A percentile compares a stretch with the other conserved stretches of the same genome.
phyloP scores from a whole-genome alignment of 1,140 invertebrate species.

The Drosophila willistoni region DNA sequence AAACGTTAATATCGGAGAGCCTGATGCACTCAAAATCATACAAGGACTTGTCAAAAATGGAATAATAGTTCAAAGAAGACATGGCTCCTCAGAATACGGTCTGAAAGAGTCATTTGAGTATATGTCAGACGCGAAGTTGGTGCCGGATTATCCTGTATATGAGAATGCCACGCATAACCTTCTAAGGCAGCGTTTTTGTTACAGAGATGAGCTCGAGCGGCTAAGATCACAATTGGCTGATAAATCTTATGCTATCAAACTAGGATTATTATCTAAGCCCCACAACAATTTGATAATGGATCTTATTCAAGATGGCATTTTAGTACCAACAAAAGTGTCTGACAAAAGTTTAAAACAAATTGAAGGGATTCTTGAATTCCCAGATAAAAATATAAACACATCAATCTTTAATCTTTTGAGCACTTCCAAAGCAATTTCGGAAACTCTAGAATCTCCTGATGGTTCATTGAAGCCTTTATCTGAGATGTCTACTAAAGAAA shows the following conservation, averaged over 20 bases:
- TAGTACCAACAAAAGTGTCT: slow-evolving; percentile 1
- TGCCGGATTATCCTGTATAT: slow-evolving; percentile 1
- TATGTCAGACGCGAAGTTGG: background rate
- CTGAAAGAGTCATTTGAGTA: background rate
- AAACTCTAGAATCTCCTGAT: slow-evolving; percentile 1
- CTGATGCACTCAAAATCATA: background rate
- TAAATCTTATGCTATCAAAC: background rate
- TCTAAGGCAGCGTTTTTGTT: background rate
- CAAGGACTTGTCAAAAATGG: background rate
- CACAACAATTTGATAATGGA: background rate
- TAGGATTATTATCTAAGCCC: slow-evolving; percentile 3
- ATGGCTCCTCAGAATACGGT: background rate
- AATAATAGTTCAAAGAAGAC: background rate
- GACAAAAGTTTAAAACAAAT: background rate
- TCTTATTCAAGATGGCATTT: background rate
- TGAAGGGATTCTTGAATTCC: background rate
- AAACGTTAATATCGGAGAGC: background rate
- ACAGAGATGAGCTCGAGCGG: background rate
- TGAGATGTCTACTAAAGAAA: background rate
- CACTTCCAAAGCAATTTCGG: background rate
- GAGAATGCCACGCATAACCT: background rate
- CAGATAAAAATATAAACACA: background rate
- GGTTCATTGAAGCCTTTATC: background rate
- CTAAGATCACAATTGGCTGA: background rate
- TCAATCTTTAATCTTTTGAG: background rate